Base-by-base conservation (phyloP, 2,797 vertebrate species). In the Todus mexicanus region DNA sequence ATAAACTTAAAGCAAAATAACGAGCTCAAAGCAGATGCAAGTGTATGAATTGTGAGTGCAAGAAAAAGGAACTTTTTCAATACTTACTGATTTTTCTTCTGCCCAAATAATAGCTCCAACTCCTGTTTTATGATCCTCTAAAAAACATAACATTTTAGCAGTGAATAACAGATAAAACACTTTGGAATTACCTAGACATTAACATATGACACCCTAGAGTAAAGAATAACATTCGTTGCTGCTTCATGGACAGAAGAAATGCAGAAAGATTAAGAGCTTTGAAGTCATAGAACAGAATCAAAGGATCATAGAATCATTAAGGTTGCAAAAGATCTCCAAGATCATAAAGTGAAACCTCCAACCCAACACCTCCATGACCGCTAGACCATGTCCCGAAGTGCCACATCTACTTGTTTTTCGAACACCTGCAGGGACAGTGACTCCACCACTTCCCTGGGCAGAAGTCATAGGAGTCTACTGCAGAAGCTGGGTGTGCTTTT, bases 71-170 rank as follows among this genome's bases (percentile, higher is more conserved):
- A 79, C 47, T 66, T 75, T 88, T 90, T 78, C 92, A 87, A 86
- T 93, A 98, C 98, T 98, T 97, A 99, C 99, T 96, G 97, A 95
- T 92, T 97, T 98, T 83, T 98, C 97, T 95, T 98, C 98, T 78
- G 99, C 98, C 99, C 99, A 99, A 94, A 99, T 99, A 47, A 99
- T 98, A 38, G 99, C 98, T 48, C 99, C 99, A 60, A 99, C 99
- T 56, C 99, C 99, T 14, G 98, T 98, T 97, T 99, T 99, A 76
- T 99, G 99, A 95, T 99, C 99, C 97, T 99, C 99, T 99, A 97
- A 94, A 98, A 98, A 65, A 97, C 45, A 97, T 12, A 97, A 84
- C 14, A 61, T 80, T 95, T 93, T 56, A 89, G 69, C 29, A 70
- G 65, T 94, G 69, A 95, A 31, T 92, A 80, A 77, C 48, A 94